Evolutionary conservation across 2,113 vertebrate species (phyloP), one percentile per base, ranked within the genome.

Genomic region (Malurus melanocephalus): DNA sequence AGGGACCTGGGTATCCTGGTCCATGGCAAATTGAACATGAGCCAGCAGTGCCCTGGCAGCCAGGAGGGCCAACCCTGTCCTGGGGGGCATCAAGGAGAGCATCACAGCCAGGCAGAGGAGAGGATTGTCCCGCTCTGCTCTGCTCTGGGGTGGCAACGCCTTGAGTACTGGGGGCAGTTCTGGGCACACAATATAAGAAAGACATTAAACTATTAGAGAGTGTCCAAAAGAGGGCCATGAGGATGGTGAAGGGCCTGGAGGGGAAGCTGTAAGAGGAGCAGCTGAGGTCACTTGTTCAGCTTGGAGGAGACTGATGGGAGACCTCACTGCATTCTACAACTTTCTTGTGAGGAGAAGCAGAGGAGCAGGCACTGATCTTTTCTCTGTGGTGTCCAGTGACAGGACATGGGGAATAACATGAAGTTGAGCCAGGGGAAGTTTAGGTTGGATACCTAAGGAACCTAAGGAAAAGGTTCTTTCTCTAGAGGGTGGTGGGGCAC

Each of bases 181-280:
- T 40, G n/a, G 19, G 2, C 19, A 16, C 1, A n/a, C 20, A 69
- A 11, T 33, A 20, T 28, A 46, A 68, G 5, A 48, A 40, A 61
- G 19, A 20, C 5, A 16, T 11, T 3, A 6, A 61, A 6, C 6
- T 40, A 0, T 46, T 46, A 9, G 16, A 61, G n/a, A 19, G 11
- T 3, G 4, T 74, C 80, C 33, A 56, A 64, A 40, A 28, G 28
- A 61, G 8, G 3, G 28, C 19, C 13, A 3, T 0, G 3, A 40
- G 10, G n/a, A 16, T 40, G 27, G 19, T 53, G 18, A 46, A 46
- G 40, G n/a, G 16, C 16, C 22, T 46, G 9, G n/a, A 77, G 40
- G 19, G 16, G 11, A 46, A 53, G 40, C 40, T 0, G 0, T 13
- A 0, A 33, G 55, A 77, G 46, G n/a, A 68, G 1, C 2, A 13